Base-by-base conservation (phyloP, 64 coral and sea anemone species). In the Stichodactyla helianthus region DNA sequence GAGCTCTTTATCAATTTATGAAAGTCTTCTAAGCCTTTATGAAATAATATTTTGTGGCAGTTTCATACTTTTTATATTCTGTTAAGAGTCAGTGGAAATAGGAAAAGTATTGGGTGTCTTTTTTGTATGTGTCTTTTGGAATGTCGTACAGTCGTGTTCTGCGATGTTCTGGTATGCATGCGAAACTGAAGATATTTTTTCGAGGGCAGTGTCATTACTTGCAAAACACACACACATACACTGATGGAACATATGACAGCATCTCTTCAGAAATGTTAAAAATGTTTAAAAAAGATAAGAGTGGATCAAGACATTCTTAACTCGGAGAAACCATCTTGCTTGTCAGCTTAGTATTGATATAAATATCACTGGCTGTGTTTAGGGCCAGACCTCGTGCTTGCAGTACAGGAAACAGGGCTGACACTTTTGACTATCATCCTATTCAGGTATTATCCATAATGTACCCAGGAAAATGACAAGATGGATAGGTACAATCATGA, bases 381-480 rank as follows among this genome's bases (percentile, higher is more conserved):
- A 28, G 52, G 78, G 16, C 78, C 78, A 28, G 78, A 81, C 78
- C 78, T 81, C 78, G 78, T 81, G 78, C 18, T 81, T 20, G 22
- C 6, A 74, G 17, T 53, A 54, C 78, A 81, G 78, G 78, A 81
- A 81, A 9, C 78, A 54, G 54, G 68, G 53, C 50, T 81, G 78
- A 81, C 78, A 81, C 52, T 51, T 81, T 81, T 81, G 17, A 51
- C 15, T 51, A 74, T 74, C 68, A 74, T 74, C 68, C 68, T 74
- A 74, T 74, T 74, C 68, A 81, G 78, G 78, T 54, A 81, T 81
- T 52, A 81, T 51, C 78, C 52, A 54, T 54, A 51, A 81, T 81
- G 78, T 52, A 81, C 52, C 50, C 6, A 20, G 52, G 52, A 54
- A 81, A 81, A 81, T 81, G 78, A 81, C 78, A 81, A 54, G 78